A percentile compares a stretch with the other conserved stretches of the same genome.
Conservation (phyloP, 2,113 vertebrate species). For the Gambusia affinis region DNA sequence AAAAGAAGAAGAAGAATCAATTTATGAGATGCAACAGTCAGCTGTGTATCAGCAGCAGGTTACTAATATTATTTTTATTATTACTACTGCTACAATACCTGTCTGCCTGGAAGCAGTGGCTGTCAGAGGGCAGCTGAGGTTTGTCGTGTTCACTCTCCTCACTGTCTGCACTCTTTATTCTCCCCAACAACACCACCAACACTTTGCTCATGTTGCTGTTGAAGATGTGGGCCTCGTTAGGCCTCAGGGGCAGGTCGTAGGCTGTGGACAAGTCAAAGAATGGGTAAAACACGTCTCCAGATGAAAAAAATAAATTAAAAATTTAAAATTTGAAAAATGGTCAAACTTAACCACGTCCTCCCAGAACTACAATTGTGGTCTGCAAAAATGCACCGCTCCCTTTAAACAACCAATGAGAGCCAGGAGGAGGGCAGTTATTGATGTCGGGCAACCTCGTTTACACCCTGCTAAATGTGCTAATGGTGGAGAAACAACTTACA, state of each 20-base stretch:
- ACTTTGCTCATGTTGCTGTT: constrained; percentile 88
- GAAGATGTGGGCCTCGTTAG: constrained; percentile 88
- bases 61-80: too few relatives aligned
- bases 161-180: constrained; percentile 46
- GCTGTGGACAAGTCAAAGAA: constrained; percentile 67
- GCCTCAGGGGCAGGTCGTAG: constrained; percentile 85
- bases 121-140: constrained; percentile 53
- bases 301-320: neutral
- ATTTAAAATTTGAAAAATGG: too few relatives aligned
- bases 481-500: too few relatives aligned
- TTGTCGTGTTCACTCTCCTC: constrained; percentile 57
- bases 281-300: neutral
- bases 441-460: too few relatives aligned
- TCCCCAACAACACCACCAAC: constrained; percentile 84
- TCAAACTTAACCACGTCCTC: too few relatives aligned
- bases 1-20: too few relatives aligned
- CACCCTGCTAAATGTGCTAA: too few relatives aligned
- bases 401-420: too few relatives aligned
- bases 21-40: neutral
- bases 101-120: constrained; percentile 48
- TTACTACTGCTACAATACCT: constrained; percentile 75
- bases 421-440: too few relatives aligned
- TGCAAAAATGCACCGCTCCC: too few relatives aligned
- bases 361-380: too few relatives aligned
- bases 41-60: too few relatives aligned